Percentiles rank a stretch among this genome's conserved stretches.
Conservation (phyloP, 64 coral and sea anemone species). For the Acropora tenuis region DNA sequence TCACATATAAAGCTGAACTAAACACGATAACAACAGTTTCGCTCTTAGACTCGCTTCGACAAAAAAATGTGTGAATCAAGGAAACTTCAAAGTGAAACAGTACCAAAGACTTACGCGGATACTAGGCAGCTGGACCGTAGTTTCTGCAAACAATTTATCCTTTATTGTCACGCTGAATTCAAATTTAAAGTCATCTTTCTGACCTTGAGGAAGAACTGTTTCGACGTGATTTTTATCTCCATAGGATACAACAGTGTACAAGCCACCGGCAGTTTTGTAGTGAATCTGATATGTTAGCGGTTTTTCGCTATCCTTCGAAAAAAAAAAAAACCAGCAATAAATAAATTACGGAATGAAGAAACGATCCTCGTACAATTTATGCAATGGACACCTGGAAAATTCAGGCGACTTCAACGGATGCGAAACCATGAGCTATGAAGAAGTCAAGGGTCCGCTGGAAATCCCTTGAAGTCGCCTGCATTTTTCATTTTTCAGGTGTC, state of each 20-base stretch:
- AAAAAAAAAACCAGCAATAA: not conserved
- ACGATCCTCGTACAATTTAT: too few relatives aligned
- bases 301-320: conserved; percentile 13
- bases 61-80: not conserved
- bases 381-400: too few relatives aligned
- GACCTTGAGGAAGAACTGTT: conserved; percentile 75
- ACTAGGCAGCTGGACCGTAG: not conserved
- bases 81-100: not conserved
- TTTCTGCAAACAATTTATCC: conserved; percentile 59
- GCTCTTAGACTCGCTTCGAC: not conserved
- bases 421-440: too few relatives aligned
- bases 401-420: too few relatives aligned
- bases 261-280: conserved; percentile 62
- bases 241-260: conserved; percentile 76
- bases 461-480: too few relatives aligned
- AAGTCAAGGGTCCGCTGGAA: too few relatives aligned
- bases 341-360: too few relatives aligned
- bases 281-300: conserved; percentile 76
- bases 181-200: conserved; percentile 8
- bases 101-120: conserved; percentile 53
- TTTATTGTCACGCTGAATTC: conserved; percentile 30
- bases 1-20: too few relatives aligned
- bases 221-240: conserved; percentile 21
- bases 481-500: too few relatives aligned
- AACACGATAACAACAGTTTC: too few relatives aligned